phyloP scores from a whole-genome alignment of 1,140 invertebrate genomes.

The Bicyclus anynana region DNA sequence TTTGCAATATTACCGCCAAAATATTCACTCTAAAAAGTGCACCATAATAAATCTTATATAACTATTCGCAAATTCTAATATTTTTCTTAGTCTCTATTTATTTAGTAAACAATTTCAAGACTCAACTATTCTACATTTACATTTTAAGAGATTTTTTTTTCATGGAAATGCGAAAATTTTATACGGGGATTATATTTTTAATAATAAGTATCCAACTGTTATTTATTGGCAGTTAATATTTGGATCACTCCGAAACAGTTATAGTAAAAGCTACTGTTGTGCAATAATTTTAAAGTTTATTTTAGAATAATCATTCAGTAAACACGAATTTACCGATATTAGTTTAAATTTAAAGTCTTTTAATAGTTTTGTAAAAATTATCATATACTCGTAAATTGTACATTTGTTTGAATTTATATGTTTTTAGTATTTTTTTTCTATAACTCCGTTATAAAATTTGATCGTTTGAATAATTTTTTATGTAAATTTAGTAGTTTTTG shows the following conservation, averaged over 20 bases:
- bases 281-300: constrained; percentile 9
- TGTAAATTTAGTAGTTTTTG: constrained; percentile 25
- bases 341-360: constrained; percentile 11
- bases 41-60: constrained; percentile 58
- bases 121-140: constrained; percentile 33
- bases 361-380: constrained; percentile 7
- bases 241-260: constrained; percentile 19
- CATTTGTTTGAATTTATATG: constrained; percentile 14
- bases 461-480: constrained; percentile 8
- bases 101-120: constrained; percentile 45
- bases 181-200: constrained; percentile 18
- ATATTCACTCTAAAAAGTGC: constrained; percentile 52
- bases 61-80: constrained; percentile 58
- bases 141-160: constrained; percentile 23
- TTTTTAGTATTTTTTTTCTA: too few relatives aligned
- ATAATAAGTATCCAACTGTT: constrained; percentile 11
- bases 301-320: constrained; percentile 6
- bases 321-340: constrained; percentile 2
- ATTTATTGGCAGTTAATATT: constrained; percentile 24
- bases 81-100: constrained; percentile 45
- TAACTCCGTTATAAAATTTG: too few relatives aligned
- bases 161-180: constrained; percentile 14
- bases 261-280: constrained; percentile 17
- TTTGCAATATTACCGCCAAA: constrained; percentile 24
- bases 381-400: constrained; percentile 15